Evolutionary conservation across 2,113 vertebrate species (phyloP).

Genomic region (Podocnemis expansa): DNA sequence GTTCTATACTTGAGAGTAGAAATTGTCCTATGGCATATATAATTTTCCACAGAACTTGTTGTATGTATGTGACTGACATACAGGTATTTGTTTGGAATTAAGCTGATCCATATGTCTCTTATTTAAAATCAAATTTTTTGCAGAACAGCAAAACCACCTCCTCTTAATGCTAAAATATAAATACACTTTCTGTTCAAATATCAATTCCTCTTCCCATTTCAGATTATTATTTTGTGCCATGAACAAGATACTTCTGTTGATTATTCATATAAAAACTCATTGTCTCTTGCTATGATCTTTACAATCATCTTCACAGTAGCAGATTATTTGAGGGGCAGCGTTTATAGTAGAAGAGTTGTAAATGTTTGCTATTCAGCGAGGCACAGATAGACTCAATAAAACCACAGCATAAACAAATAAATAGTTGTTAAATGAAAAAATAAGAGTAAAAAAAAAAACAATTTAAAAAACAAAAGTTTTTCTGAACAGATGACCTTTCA

Average conservation of each 20-base stretch:
- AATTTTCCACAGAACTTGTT: not conserved
- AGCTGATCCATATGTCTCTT: not conserved
- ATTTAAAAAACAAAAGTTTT: too few species aligned
- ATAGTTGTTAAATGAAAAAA: slow-evolving; percentile 23
- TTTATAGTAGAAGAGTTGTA: not conserved
- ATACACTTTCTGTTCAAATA: not conserved
- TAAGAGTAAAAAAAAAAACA: slow-evolving; percentile 1
- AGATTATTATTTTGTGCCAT: not conserved
- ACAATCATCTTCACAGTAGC: not conserved
- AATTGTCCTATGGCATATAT: not conserved
- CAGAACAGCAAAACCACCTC: not conserved
- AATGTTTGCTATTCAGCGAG: not conserved
- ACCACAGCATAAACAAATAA: not conserved
- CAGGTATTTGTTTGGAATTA: not conserved
- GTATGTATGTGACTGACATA: not conserved
- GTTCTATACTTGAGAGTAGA: not conserved
- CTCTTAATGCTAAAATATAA: not conserved
- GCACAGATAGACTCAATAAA: slow-evolving; percentile 3
- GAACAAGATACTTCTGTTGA: not conserved
- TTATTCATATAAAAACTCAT: not conserved
- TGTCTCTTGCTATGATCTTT: not conserved
- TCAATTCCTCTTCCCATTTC: not conserved
- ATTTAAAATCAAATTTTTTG: not conserved
- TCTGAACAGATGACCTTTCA: too few species aligned
- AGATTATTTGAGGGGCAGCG: not conserved